These are phyloP conservation scores for Neuroscelio doddi DNA, from an alignment of 2,888 invertebrate genomes.

Conservation along the genomic window DNA sequence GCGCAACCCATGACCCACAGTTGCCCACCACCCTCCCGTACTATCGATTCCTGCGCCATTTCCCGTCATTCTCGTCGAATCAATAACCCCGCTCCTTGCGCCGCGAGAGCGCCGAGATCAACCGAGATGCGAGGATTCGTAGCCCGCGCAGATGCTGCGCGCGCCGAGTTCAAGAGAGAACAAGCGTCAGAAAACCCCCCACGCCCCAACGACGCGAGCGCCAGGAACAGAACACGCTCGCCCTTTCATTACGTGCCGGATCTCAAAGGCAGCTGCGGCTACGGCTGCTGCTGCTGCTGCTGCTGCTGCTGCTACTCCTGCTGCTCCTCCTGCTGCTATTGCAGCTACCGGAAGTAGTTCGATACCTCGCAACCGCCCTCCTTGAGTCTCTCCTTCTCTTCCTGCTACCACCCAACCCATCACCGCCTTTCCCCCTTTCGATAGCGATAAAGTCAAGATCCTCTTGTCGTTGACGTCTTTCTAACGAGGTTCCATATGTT, in stretches of 20 bases:
- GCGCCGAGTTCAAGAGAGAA: slow-evolving; percentile 4
- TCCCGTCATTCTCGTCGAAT: slow-evolving; percentile 69
- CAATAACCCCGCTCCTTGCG: slow-evolving; percentile 58
- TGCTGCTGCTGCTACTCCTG: too few relatives aligned
- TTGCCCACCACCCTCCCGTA: slow-evolving; percentile 50
- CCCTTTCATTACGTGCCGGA: neutral
- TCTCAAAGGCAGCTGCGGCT: slow-evolving; percentile 1
- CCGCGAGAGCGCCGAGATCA: slow-evolving; percentile 42
- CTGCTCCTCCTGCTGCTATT: too few relatives aligned
- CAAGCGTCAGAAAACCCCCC: slow-evolving; percentile 2
- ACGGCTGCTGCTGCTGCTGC: too few relatives aligned
- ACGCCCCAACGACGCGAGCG: slow-evolving; percentile 7
- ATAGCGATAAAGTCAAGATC: slow-evolving; percentile 30
- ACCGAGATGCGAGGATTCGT: slow-evolving; percentile 39
- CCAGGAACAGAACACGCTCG: neutral
- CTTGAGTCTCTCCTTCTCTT: neutral
- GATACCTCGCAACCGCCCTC: too few relatives aligned
- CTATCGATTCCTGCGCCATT: slow-evolving; percentile 71
- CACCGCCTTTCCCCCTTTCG: slow-evolving; percentile 11
- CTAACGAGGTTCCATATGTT: slow-evolving; percentile 38
- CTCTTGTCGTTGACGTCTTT: slow-evolving; percentile 38
- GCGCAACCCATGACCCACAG: slow-evolving; percentile 44
- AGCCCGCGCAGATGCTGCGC: slow-evolving; percentile 46
- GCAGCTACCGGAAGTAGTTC: too few relatives aligned
- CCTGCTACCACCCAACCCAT: neutral